phyloP scores from a whole-genome alignment of 2,888 invertebrate species.

The Pachydiplax longipennis region DNA sequence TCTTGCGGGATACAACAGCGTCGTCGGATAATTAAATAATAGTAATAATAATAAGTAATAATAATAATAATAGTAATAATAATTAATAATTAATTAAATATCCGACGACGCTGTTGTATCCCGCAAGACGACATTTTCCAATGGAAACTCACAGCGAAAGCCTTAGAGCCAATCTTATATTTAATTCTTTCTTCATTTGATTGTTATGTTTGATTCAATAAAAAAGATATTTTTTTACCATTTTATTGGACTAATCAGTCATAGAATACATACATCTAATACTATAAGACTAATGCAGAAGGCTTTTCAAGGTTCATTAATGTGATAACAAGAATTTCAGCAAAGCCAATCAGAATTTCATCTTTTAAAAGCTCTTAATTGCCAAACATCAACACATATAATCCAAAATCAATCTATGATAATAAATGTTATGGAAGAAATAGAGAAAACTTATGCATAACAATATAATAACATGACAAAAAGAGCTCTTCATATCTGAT shows the following conservation, averaged over 20 bases:
- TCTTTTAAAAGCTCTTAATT: neutral
- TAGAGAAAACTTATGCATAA: neutral
- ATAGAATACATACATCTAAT: constrained; percentile 11
- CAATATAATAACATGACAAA: neutral
- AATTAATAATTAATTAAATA: too few relatives aligned
- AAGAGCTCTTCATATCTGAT: neutral
- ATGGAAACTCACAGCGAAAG: too few relatives aligned
- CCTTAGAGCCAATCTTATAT: too few relatives aligned
- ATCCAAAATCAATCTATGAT: neutral
- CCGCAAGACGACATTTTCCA: too few relatives aligned
- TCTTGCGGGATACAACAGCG: too few relatives aligned
- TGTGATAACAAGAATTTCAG: neutral
- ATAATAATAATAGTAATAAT: too few relatives aligned
- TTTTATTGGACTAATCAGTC: constrained; percentile 22
- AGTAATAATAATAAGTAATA: too few relatives aligned
- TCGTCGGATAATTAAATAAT: too few relatives aligned
- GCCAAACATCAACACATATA: neutral
- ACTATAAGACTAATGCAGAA: neutral
- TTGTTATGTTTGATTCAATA: neutral
- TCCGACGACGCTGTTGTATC: too few relatives aligned
- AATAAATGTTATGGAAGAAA: neutral
- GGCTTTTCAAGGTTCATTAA: neutral
- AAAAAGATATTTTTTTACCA: neutral
- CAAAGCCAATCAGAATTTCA: neutral
- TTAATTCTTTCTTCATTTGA: too few relatives aligned